Percentiles rank a stretch among this genome's conserved stretches.
Evolutionary conservation across 2,888 invertebrate genomes (phyloP).

Genomic region (Tuberolachnus salignus): DNA sequence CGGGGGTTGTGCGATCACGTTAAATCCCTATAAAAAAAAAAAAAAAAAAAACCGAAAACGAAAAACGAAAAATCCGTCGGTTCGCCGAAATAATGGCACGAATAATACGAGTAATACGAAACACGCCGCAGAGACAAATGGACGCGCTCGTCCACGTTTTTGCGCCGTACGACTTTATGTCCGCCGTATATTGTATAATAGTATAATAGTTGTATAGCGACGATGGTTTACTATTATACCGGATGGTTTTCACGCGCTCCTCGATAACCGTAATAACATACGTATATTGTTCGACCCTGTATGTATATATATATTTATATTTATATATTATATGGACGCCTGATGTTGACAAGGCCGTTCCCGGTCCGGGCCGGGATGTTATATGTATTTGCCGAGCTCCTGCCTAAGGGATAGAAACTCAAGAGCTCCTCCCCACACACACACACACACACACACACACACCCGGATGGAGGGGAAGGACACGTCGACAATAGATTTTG

Average conservation of each 20-base stretch:
- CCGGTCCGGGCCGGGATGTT: constrained; percentile 22
- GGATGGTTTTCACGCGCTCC: too few species aligned
- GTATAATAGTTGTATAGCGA: too few species aligned
- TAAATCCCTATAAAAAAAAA: too few species aligned
- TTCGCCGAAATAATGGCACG: too few species aligned
- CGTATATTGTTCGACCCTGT: not conserved
- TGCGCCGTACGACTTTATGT: not conserved
- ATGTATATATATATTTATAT: not conserved
- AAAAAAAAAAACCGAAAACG: too few species aligned
- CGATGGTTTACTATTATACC: not conserved
- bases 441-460: too few species aligned
- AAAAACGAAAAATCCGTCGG: too few species aligned
- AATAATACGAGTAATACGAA: not conserved
- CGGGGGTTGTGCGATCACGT: too few species aligned
- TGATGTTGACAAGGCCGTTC: constrained; percentile 18
- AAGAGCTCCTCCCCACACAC: too few species aligned
- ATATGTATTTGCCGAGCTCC: constrained; percentile 21
- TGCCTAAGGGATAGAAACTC: constrained; percentile 35
- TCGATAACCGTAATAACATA: not conserved
- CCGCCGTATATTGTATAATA: not conserved
- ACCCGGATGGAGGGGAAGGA: too few species aligned
- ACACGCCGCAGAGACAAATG: not conserved
- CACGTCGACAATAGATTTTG: constrained; percentile 40
- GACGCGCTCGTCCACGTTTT: not conserved
- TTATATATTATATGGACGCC: not conserved